phyloP scores from a whole-genome alignment of 1,140 invertebrate species.

The Wiebesia pumilae region DNA sequence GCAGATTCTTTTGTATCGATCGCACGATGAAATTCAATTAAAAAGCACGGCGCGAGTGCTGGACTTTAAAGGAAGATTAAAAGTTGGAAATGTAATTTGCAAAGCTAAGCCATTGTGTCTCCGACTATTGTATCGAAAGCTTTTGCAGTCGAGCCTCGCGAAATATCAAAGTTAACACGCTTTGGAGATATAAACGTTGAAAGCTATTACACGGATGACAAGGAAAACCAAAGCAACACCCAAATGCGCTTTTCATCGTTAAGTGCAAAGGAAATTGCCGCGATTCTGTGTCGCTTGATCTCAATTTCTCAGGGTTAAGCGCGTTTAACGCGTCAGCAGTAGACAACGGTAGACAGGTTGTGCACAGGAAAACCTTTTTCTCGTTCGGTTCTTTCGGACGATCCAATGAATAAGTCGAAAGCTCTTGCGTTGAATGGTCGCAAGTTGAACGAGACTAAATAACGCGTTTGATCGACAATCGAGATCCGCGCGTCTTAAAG shows the following conservation, averaged over 20 bases:
- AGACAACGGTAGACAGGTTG: background rate
- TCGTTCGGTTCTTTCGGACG: background rate
- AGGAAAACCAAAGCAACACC: no score
- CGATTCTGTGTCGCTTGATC: background rate
- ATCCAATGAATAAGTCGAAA: background rate
- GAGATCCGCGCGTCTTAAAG: background rate
- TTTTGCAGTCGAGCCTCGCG: background rate
- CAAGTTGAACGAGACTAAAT: background rate
- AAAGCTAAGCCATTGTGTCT: background rate
- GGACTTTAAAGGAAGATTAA: background rate
- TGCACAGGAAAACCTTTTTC: background rate
- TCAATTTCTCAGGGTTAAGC: background rate
- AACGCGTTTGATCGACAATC: background rate
- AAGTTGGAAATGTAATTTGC: background rate
- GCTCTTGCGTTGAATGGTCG: background rate
- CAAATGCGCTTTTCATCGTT: background rate
- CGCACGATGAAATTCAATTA: background rate
- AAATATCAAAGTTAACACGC: background rate
- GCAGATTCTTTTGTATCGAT: background rate
- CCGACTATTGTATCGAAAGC: background rate
- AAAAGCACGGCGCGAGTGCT: background rate
- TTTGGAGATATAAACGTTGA: background rate
- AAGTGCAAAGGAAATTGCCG: background rate
- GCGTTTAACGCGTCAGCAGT: background rate
- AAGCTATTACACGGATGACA: background rate